Evolutionary conservation across 2,797 vertebrate genomes (phyloP), one percentile per base, ranked within the genome.

Genomic region (Phoebastria nigripes): DNA sequence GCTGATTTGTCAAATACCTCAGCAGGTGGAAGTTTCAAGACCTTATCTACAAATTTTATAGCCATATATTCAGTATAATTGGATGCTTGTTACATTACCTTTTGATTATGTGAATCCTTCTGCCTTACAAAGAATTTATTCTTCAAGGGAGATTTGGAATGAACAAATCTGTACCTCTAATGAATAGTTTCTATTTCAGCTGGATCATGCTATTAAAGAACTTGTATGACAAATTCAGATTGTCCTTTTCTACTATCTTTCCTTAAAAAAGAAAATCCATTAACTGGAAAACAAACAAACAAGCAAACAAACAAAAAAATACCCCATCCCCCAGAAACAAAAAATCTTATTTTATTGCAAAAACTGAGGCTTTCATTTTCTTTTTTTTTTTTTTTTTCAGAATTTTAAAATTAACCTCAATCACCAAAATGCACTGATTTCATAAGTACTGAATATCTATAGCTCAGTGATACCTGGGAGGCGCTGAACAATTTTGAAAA

Each of bases 241-340:
- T 44, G 20, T 31, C 0, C 1, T 65, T 37, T 84, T 51, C 29
- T 33, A n/a, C 20, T 20, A n/a, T 16, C 4, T 39, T 59, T 25
- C n/a, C 3, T 44, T 69, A 11, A 39, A 67, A 70, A 61, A 12
- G 2, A 77, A 65, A 83, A 37, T 42, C 15, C 4, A 31, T 54
- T 81, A 63, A 37, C 3, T 41, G 20, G 33, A 52, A 72, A 52
- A 25, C 3, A 82, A 71, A 42, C 1, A 59, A 55, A 26, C 2
- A 49, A 33, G 1, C 6, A 56, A 86, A 20, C 2, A 72, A 44
- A 44, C 2, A 33, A 61, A 65, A 29, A 2, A 0, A 1, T 2
- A 20, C 8, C 1, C 3, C 25, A 14, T 39, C 1, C 6, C 4
- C 6, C 8, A 72, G 41, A 28, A 71, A 62, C 0, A 88, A 49